Base-by-base conservation (phyloP, 2,797 vertebrate species). In the Zonotrichia albicollis region DNA sequence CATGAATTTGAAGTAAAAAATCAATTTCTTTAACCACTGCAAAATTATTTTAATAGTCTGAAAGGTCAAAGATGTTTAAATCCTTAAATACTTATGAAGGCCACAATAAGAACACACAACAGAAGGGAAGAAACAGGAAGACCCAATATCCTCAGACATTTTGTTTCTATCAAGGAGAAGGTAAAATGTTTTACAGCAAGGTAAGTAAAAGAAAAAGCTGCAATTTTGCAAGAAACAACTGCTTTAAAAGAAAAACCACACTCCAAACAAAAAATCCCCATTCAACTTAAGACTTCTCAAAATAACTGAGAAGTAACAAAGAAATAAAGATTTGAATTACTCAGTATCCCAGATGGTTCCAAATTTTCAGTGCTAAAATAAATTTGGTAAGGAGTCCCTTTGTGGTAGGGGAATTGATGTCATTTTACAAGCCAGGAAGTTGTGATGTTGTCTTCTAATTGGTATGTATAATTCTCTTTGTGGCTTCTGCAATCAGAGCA, bases 331-430 rank as follows among this genome's bases (percentile, higher is more conserved):
- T 55, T 53, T 61, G 1, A 78, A 73, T 53, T 76, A 64, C 8
- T 88, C 25, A 34, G 32, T 66, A 45, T 55, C 77, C 65, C 50
- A 82, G 50, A 75, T 1, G 10, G 53, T 13, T 74, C 10, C 12
- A 6, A 21, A 80, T 66, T 92, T 93, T 89, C 72, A 74, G 26
- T 57, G 55, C 17, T 77, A 87, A 82, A 90, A 67, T 57, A 85
- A 87, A 74, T 42, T 57, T 27, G 10, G 34, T 42, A 67, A 38
- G 36, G 54, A 53, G 30, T 45, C 40, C 36, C 34, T 79, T 62
- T 42, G 23, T 93, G 53, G 32, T 76, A 64, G 10, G 19, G 29
- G 36, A 90, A 78, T 55, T 68, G 11, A 53, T 61, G 36, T 21
- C 12, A 84, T 91, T 87, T 73, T 85, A 67, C 17, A 84, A 71